Base-by-base conservation (phyloP, 2,888 invertebrate species). In the Catocala nupta region DNA sequence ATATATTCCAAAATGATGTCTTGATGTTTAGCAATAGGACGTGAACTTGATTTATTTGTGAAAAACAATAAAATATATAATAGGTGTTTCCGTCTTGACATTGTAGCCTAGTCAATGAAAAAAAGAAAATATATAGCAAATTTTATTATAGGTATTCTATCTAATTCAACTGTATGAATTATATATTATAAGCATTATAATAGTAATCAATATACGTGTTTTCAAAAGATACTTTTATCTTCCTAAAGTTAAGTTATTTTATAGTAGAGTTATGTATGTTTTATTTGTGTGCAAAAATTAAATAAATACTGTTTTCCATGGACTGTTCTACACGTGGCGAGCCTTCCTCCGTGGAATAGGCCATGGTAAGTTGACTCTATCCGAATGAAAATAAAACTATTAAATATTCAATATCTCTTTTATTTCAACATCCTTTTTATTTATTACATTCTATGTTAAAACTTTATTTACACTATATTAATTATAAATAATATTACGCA, bases 251-350 rank as follows among this genome's bases (percentile, higher is more conserved):
- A 70, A 76, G 76, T 76, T 74, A 58, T 66, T 78, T 81, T 78
- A 77, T 74, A 76, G 75, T 82, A 81, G 77, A 78, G 63, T 61
- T 70, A 77, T 76, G 63, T 70, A 73, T 77, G 71, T 79, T 75
- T 80, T 78, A 75, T 81, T 81, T 73, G 86, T 86, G 90, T 89
- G 90, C 87, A 86, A 85, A 84, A 82, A 90, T 88, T 89, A 89
- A 90, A 89, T 85, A 85, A 87, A 81, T 80, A 86, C 88, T 92
- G 80, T 93, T 92, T 93, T 93, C 91, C 91, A 93, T 94, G 93
- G 92, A 91, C 88, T 90, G 88, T 91, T 90, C 90, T 89, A 89
- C 86, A 84, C 84, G 88, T 86, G 90, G 83, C 91, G 91, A 91
- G 90, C 85, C 81, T 86, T 81, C 84, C 87, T 84, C 81, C 86